These are phyloP conservation scores for Apodemus speciosus DNA, from an alignment of 2,113 vertebrate genomes.

Conservation along the genomic window DNA sequence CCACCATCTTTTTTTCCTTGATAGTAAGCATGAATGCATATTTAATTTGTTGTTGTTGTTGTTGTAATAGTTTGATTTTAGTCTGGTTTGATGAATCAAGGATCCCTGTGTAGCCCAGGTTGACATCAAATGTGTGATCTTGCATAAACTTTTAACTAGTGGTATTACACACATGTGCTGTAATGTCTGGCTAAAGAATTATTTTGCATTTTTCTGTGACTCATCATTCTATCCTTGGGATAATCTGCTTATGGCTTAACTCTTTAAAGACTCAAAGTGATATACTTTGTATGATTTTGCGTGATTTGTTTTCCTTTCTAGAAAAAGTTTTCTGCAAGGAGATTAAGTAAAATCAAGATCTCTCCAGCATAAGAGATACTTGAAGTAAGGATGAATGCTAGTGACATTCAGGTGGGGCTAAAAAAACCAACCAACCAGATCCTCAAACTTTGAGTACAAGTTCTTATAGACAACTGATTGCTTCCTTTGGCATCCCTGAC, in stretches of 20 bases:
- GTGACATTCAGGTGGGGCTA: background rate
- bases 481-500: background rate
- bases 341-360: slow-evolving; percentile 24
- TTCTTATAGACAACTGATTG: background rate
- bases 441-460: background rate
- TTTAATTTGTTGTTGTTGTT: background rate
- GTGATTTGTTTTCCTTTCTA: slow-evolving; percentile 5
- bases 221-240: background rate
- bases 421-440: background rate
- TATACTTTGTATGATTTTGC: background rate
- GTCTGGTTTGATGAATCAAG: background rate
- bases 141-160: background rate
- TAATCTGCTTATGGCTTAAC: background rate
- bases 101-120: background rate
- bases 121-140: background rate
- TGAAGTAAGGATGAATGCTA: background rate
- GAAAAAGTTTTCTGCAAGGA: background rate
- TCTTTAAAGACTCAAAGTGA: background rate
- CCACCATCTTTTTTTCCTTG: background rate
- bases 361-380: background rate
- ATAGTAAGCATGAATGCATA: background rate
- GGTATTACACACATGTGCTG: background rate
- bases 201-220: background rate
- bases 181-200: background rate
- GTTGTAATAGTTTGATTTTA: background rate